These are phyloP conservation scores for Drosophila testacea DNA, from an alignment of 2,888 invertebrate genomes.

Conservation along the genomic window DNA sequence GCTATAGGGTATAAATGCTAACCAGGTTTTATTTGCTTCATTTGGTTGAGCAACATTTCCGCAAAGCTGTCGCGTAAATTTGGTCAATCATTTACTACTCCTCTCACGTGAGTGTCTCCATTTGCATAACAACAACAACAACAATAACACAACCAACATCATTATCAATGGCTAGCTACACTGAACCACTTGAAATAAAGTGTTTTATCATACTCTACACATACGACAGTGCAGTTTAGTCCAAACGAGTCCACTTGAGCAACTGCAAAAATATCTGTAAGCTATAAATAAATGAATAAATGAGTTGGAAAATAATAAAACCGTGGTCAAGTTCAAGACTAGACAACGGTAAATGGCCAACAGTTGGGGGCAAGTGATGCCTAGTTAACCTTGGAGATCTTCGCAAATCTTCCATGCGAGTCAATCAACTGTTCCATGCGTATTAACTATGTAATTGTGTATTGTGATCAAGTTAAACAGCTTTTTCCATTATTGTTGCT, in stretches of 20 bases:
- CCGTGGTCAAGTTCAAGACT: constrained; percentile 57
- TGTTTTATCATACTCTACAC: neutral
- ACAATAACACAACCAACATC: neutral
- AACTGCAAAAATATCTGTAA: constrained; percentile 21
- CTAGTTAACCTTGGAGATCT: constrained; percentile 62
- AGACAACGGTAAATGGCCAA: constrained; percentile 48
- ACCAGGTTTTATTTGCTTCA: constrained; percentile 9
- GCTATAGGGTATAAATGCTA: neutral
- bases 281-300: constrained; percentile 18
- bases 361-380: constrained; percentile 24
- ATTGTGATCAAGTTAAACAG: constrained; percentile 40
- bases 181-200: constrained; percentile 13
- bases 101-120: constrained; percentile 37
- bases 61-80: constrained; percentile 39
- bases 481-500: constrained; percentile 8
- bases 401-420: constrained; percentile 63
- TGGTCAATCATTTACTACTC: constrained; percentile 25
- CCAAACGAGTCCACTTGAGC: neutral
- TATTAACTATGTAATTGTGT: constrained; percentile 14
- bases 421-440: constrained; percentile 55
- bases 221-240: constrained; percentile 3
- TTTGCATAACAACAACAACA: constrained; percentile 37
- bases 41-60: constrained; percentile 36
- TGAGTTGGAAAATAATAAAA: constrained; percentile 10
- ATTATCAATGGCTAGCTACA: neutral